Conservation (phyloP, 1,140 invertebrate genomes). For the Dufourea novaeangliae region DNA sequence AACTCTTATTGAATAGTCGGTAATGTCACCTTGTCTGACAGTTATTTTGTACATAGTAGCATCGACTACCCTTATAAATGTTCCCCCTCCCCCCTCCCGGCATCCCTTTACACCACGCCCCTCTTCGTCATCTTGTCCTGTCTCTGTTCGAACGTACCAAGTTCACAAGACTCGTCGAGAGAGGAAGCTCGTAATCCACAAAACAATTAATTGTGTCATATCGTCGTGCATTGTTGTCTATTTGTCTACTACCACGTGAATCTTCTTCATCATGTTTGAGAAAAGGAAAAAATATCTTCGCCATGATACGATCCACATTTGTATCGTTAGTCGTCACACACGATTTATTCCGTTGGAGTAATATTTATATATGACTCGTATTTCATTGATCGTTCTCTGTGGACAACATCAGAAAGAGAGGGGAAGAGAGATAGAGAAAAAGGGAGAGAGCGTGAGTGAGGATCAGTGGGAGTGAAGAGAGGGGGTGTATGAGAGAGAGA, state of each 20-base stretch:
- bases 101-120: conserved; percentile 26
- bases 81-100: conserved; percentile 18
- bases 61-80: conserved; percentile 39
- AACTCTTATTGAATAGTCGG: conserved; percentile 48
- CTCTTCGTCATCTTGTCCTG: conserved; percentile 24
- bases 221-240: conserved; percentile 59
- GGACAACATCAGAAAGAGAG: conserved; percentile 3
- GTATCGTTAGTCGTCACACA: conserved; percentile 51
- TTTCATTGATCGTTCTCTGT: conserved; percentile 53
- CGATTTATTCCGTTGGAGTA: conserved; percentile 46
- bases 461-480: background rate
- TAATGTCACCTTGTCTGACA: conserved; percentile 35
- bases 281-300: conserved; percentile 2
- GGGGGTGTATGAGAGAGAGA: background rate
- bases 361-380: conserved; percentile 48
- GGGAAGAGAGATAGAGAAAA: background rate
- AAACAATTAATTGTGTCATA: conserved; percentile 37
- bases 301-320: conserved; percentile 38
- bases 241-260: conserved; percentile 41
- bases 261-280: conserved; percentile 37
- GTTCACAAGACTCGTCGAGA: conserved; percentile 20
- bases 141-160: conserved; percentile 32
- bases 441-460: background rate
- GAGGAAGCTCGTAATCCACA: conserved; percentile 12
- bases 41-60: conserved; percentile 62